Evolutionary conservation across 2,888 invertebrate species (phyloP).

Genomic region (Tipula unca): DNA sequence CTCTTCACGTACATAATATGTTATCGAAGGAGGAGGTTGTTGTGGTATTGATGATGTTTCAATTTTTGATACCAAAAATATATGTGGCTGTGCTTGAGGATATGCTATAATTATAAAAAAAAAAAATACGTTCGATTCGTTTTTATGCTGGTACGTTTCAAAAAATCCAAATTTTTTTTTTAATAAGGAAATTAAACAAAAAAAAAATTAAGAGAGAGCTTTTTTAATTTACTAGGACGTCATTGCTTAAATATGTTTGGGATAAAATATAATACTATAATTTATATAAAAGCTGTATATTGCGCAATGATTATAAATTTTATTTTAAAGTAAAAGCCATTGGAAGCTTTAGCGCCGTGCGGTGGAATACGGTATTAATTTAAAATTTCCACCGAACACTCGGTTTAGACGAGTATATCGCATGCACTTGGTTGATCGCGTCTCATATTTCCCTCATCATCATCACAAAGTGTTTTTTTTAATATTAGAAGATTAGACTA

Average conservation of each 20-base stretch:
- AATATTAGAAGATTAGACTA: background rate
- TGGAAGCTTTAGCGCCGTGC: background rate
- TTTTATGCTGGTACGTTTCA: background rate
- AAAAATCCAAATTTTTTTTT: background rate
- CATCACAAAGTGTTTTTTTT: background rate
- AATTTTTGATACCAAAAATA: slow-evolving; percentile 18
- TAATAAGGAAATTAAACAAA: background rate
- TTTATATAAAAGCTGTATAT: background rate
- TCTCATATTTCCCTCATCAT: background rate
- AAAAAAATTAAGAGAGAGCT: slow-evolving; percentile 14
- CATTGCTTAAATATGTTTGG: background rate
- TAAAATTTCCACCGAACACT: background rate
- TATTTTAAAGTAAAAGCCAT: background rate
- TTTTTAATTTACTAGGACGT: background rate
- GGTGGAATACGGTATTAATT: background rate
- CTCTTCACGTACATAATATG: slow-evolving; percentile 18
- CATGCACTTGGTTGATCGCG: background rate
- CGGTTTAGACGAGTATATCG: background rate
- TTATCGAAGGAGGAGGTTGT: slow-evolving; percentile 18
- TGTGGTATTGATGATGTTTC: slow-evolving; percentile 17
- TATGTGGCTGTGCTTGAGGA: slow-evolving; percentile 19
- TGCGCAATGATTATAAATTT: background rate
- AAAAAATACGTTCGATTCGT: slow-evolving; percentile 8
- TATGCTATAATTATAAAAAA: slow-evolving; percentile 15
- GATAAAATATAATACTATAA: background rate